Base-by-base conservation (phyloP, 2,797 vertebrate genomes). In the Lithobates pipiens region DNA sequence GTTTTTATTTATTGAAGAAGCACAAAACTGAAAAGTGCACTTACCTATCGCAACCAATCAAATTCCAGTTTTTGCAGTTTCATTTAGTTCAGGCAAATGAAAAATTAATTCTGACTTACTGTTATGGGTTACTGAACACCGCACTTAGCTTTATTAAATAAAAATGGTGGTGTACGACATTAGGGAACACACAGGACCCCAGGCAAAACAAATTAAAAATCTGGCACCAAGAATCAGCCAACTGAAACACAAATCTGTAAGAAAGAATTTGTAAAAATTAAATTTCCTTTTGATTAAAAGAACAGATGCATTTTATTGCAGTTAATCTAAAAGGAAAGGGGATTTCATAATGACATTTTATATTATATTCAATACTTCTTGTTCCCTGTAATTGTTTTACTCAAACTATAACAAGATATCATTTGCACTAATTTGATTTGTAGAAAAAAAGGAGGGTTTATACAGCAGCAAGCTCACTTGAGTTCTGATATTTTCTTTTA, bases 151-250 rank as follows among this genome's bases (percentile, higher is more conserved):
- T 67, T 67, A 67, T 67, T 67, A 67, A 67, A 67, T 67, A 25
- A 67, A 29, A 67, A 10, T 10, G n/a, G 65, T 42, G 70, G 34
- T n/a, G 13, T 72, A 15, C 70, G 4, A 42, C 21, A 10, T 72
- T 72, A 18, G 70, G 21, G 70, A 23, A 42, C 9, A 72, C 23
- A 23, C 3, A 42, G 32, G 32, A 39, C 32, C 34, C 70, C 70
- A n/a, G 70, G 32, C 70, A 72, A 72, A 72, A 72, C 70, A 72
- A 72, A 36, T 36, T 39, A 36, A 72, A 72, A 36, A 72, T 73
- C 65, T 67, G 65, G 71, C 71, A 73, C 21, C 23, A 42, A 44
- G 10, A 73, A 42, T 73, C 18, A 73, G 71, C 71, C 36, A 44
- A n/a, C 16, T 67, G 65, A 67, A 67, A 67, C 65, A 29, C 65